Evolutionary conservation across 2,113 vertebrate genomes (phyloP).

Genomic region (Ictidomys tridecemlineatus): DNA sequence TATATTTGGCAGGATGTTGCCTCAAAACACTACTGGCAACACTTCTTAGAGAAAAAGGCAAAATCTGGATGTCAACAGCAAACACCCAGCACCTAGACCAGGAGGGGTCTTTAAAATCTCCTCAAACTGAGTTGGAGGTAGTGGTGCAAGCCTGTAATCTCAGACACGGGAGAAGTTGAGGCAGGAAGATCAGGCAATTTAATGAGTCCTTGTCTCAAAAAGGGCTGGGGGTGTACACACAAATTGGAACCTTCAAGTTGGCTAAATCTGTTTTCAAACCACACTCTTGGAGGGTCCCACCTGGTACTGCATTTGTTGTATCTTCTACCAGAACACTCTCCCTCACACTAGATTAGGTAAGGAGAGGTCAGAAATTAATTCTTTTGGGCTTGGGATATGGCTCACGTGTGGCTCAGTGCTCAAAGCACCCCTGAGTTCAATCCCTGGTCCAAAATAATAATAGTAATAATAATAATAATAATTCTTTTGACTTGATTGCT

Average conservation of each 20-base stretch:
- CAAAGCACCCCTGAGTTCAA: too few species aligned
- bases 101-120: background rate
- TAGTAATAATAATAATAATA: too few species aligned
- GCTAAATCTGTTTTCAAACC: background rate
- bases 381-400: background rate
- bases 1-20: background rate
- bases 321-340: background rate
- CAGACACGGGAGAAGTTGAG: too few species aligned
- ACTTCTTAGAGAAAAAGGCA: background rate
- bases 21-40: background rate
- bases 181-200: too few species aligned
- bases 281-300: background rate
- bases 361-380: background rate
- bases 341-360: background rate
- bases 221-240: background rate
- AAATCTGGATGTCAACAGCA: background rate
- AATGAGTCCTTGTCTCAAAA: too few species aligned
- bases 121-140: background rate
- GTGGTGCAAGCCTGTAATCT: too few species aligned
- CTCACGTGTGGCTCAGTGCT: too few species aligned
- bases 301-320: background rate
- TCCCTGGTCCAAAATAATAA: too few species aligned
- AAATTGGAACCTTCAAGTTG: too few species aligned
- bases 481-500: background rate
- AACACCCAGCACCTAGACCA: background rate